These are phyloP conservation scores for Merluccius polli DNA, from an alignment of 2,797 vertebrate genomes.

Conservation along the genomic window DNA sequence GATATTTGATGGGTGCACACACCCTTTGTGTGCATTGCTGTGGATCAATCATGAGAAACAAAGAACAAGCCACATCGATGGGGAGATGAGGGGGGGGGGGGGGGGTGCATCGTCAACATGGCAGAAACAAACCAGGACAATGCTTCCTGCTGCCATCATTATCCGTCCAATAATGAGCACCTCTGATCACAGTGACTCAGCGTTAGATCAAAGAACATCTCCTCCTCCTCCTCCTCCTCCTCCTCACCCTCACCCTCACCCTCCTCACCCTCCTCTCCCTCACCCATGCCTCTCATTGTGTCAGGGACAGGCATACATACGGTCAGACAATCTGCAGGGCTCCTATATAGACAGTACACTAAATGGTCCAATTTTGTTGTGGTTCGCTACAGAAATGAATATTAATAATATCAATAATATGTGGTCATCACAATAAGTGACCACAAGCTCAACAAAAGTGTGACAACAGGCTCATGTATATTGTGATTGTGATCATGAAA, in stretches of 20 bases:
- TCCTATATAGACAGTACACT: neutral
- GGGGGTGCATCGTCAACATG: neutral
- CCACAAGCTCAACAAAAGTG: neutral
- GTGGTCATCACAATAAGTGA: neutral
- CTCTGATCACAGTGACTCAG: neutral
- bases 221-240: neutral
- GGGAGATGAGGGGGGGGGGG: no score
- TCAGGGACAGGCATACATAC: neutral
- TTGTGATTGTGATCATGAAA: neutral
- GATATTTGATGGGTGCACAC: neutral
- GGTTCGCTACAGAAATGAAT: no score
- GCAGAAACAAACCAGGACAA: neutral
- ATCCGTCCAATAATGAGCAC: constrained; percentile 1
- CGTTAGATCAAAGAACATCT: neutral
- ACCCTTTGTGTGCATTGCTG: neutral
- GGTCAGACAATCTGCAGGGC: neutral
- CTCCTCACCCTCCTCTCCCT: neutral
- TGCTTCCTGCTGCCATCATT: neutral
- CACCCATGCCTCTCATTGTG: neutral
- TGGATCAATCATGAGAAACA: neutral
- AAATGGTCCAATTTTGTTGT: neutral
- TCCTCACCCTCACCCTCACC: neutral
- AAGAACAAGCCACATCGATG: neutral
- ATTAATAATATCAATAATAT: no score
- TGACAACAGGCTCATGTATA: neutral